Evolutionary conservation across 2,888 invertebrate species (phyloP).

Genomic region (Hesperia comma): DNA sequence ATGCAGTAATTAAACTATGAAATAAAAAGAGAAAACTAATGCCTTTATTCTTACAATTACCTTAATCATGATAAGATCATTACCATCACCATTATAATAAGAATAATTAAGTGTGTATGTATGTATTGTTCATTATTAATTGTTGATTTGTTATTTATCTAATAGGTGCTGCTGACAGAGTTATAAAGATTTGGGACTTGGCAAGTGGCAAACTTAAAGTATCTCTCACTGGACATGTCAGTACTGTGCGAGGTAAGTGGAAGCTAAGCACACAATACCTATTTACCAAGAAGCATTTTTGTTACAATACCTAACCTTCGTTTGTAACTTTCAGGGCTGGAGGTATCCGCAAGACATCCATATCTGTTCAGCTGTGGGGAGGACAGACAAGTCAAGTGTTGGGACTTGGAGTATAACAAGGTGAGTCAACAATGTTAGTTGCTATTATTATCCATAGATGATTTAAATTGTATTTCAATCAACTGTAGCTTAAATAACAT

Average conservation of each 20-base stretch:
- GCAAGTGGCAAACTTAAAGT: constrained; percentile 97
- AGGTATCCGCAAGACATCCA: constrained; percentile 96
- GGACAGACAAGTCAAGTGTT: constrained; percentile 99
- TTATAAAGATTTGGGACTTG: constrained; percentile 99
- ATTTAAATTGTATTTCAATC: no score
- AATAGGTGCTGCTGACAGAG: constrained; percentile 97
- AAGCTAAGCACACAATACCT: no score
- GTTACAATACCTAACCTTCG: no score
- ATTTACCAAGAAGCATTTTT: background rate
- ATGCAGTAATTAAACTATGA: no score
- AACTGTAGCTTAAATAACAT: no score
- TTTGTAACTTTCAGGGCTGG: constrained; percentile 84
- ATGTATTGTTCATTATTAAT: no score
- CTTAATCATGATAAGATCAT: no score
- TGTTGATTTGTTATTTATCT: background rate
- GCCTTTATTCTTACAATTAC: no score
- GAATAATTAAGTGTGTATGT: no score
- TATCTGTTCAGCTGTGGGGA: constrained; percentile 99
- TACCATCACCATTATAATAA: no score
- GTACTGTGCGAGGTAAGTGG: constrained; percentile 94
- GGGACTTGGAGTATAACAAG: constrained; percentile 99
- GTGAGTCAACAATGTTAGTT: constrained; percentile 48
- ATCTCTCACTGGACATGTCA: constrained; percentile 99
- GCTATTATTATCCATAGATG: constrained; percentile 78
- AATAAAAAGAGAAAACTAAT: no score